phyloP scores from a whole-genome alignment of 2,797 vertebrate species.

The Centroberyx gerrardi region DNA sequence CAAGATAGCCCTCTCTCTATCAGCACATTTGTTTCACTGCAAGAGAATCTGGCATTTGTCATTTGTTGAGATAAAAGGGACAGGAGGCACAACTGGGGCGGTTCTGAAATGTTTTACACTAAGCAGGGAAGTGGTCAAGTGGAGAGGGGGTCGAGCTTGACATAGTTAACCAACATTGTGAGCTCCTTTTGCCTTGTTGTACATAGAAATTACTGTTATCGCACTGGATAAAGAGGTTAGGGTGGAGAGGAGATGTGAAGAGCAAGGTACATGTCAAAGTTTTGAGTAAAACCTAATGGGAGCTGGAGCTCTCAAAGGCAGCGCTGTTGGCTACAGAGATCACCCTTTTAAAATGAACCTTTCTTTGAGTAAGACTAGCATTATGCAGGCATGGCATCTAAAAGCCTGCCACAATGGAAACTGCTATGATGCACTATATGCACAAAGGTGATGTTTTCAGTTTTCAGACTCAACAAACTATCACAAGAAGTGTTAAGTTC shows the following conservation, averaged over 20 bases:
- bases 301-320: too few species aligned
- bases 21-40: conserved; percentile 23
- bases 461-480: background rate
- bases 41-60: conserved; percentile 5
- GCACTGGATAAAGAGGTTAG: background rate
- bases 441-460: background rate
- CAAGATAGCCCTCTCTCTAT: conserved; percentile 5
- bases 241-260: background rate
- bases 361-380: too few species aligned
- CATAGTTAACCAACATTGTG: background rate
- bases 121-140: background rate
- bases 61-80: conserved; percentile 5
- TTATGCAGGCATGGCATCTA: too few species aligned
- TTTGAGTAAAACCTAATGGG: background rate
- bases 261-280: background rate
- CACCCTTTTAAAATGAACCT: too few species aligned
- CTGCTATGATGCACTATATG: too few species aligned
- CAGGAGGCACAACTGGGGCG: background rate
- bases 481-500: background rate
- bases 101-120: conserved; percentile 10
- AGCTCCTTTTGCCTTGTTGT: background rate
- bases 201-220: too few species aligned
- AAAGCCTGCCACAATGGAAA: too few species aligned
- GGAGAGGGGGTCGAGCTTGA: background rate
- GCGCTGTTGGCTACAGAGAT: too few species aligned